Evolutionary conservation across 1,140 invertebrate species (phyloP).

Genomic region (Drosophila nikananu): DNA sequence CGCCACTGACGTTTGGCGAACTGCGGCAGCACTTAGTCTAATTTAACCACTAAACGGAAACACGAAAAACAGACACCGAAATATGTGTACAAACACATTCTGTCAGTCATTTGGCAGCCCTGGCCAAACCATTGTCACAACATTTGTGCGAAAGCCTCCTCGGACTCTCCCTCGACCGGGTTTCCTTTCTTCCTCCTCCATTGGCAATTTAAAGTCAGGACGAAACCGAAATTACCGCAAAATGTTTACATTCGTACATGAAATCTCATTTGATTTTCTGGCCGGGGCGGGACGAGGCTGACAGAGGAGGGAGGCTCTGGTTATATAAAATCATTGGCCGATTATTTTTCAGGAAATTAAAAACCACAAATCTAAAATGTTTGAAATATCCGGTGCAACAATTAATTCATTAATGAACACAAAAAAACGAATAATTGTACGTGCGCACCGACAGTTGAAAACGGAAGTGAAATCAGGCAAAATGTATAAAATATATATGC

Average conservation of each 20-base stretch:
- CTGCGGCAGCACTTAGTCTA: slow-evolving; percentile 71
- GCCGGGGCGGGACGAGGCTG: background rate
- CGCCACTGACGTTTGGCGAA: slow-evolving; percentile 52
- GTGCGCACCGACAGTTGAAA: slow-evolving; percentile 38
- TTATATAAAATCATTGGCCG: slow-evolving; percentile 56
- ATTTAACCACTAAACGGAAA: slow-evolving; percentile 72
- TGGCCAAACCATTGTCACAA: slow-evolving; percentile 65
- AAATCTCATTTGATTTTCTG: slow-evolving; percentile 63
- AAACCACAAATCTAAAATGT: slow-evolving; percentile 84
- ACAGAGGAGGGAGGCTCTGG: background rate
- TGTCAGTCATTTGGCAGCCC: slow-evolving; percentile 71
- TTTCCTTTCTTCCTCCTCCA: slow-evolving; percentile 1
- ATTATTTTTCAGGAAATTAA: slow-evolving; percentile 82
- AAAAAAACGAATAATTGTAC: slow-evolving; percentile 15
- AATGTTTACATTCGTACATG: slow-evolving; percentile 71
- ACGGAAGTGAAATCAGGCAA: slow-evolving; percentile 76
- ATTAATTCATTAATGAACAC: slow-evolving; percentile 78
- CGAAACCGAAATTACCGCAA: slow-evolving; percentile 63
- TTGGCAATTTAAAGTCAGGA: slow-evolving; percentile 62
- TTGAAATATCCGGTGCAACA: slow-evolving; percentile 83
- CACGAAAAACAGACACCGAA: slow-evolving; percentile 36
- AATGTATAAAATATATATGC: slow-evolving; percentile 34
- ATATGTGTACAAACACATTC: slow-evolving; percentile 36
- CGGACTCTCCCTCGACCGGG: background rate
- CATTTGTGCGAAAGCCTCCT: slow-evolving; percentile 52